Percentiles rank a stretch among this genome's conserved stretches.
These are phyloP conservation scores for Drosophila sechellia DNA, from an alignment of 1,140 invertebrate genomes.

Conservation along the genomic window DNA sequence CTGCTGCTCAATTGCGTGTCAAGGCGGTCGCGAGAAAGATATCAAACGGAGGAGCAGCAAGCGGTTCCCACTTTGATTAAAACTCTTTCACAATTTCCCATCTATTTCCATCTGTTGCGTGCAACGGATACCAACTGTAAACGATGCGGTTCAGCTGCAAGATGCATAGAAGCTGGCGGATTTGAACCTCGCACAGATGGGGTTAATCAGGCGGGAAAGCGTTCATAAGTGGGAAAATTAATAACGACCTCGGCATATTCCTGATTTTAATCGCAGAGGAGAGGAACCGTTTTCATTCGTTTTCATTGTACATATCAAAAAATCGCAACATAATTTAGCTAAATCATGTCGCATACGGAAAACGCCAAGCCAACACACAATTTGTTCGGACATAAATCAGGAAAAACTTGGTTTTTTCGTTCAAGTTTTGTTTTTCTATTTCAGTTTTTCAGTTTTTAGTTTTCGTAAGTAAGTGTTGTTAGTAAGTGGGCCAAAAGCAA, in stretches of 20 bases:
- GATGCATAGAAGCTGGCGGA: constrained; percentile 22
- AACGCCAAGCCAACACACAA: constrained; percentile 39
- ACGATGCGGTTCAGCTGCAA: constrained; percentile 15
- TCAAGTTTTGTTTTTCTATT: constrained; percentile 21
- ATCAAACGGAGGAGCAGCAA: constrained; percentile 12
- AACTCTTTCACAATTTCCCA: constrained; percentile 50
- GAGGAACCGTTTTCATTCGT: constrained; percentile 20
- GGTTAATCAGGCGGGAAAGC: constrained; percentile 44
- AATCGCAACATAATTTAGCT: constrained; percentile 37
- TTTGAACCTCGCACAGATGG: constrained; percentile 33
- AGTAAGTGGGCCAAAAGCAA: constrained; percentile 56
- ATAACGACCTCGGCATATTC: constrained; percentile 1
- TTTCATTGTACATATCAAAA: constrained; percentile 1
- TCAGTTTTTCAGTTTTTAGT: constrained; percentile 18
- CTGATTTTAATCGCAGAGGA: constrained; percentile 20
- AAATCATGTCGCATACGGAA: constrained; percentile 36
- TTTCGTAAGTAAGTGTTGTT: constrained; percentile 10
- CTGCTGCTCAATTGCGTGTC: constrained; percentile 39
- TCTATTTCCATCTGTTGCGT: constrained; percentile 45
- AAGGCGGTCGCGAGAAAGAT: constrained; percentile 45
- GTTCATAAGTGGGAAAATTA: constrained; percentile 19
- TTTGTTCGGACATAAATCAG: constrained; percentile 53
- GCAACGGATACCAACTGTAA: constrained; percentile 36
- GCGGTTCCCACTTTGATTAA: constrained; percentile 46
- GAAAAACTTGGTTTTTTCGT: constrained; percentile 36